phyloP scores from a whole-genome alignment of 2,113 vertebrate species.

The Brachypteracias leptosomus region DNA sequence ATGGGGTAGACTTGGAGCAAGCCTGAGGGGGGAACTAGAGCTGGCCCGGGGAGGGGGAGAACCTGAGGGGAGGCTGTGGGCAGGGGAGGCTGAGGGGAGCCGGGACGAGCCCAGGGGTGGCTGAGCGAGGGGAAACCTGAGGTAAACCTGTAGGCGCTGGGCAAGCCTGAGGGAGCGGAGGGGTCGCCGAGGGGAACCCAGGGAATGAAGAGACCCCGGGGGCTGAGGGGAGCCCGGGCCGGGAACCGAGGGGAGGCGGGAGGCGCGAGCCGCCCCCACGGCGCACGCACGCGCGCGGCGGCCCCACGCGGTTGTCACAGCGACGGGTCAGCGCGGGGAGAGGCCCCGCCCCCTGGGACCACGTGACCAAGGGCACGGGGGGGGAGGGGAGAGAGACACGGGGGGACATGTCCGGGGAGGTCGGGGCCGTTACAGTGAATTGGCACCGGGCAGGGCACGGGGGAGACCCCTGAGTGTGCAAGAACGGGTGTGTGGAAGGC shows the following conservation, averaged over 20 bases:
- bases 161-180: not conserved
- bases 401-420: too few species aligned
- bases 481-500: not conserved
- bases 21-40: not conserved
- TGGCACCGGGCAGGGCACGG: too few species aligned
- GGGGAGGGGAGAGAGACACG: too few species aligned
- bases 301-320: not conserved
- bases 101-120: too few species aligned
- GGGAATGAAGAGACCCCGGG: too few species aligned
- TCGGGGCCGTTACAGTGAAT: too few species aligned
- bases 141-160: not conserved
- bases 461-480: not conserved
- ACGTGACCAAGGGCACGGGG: not conserved
- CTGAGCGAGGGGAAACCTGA: too few species aligned
- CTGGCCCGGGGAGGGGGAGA: accelerated
- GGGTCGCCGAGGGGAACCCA: too few species aligned
- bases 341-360: not conserved
- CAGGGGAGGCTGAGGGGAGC: not conserved
- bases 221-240: too few species aligned
- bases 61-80: too few species aligned
- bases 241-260: not conserved
- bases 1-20: not conserved
- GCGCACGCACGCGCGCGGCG: not conserved
- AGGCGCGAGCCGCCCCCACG: not conserved
- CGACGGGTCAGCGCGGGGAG: not conserved